Evolutionary conservation across 2,113 vertebrate genomes (phyloP).

Genomic region (Malurus elegans): DNA sequence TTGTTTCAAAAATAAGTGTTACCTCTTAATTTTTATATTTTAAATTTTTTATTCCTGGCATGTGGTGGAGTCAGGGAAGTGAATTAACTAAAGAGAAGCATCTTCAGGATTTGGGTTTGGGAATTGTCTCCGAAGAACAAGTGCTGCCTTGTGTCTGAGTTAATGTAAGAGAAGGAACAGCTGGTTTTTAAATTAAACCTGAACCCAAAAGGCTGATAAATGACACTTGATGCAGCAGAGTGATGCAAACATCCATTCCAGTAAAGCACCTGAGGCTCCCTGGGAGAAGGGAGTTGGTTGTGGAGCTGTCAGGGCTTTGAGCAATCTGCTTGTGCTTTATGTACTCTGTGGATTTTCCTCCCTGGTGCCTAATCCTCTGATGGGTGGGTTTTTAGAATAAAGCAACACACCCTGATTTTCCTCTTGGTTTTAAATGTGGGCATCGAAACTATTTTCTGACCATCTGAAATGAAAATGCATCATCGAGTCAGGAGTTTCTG

Average conservation of each 20-base stretch:
- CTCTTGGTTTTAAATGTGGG: background rate
- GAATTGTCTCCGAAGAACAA: background rate
- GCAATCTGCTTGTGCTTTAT: background rate
- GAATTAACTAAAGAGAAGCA: background rate
- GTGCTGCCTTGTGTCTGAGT: background rate
- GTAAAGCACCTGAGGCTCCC: background rate
- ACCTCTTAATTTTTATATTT: background rate
- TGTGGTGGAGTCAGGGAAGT: background rate
- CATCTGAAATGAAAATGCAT: background rate
- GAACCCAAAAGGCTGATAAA: background rate
- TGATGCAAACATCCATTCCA: background rate
- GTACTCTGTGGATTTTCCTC: background rate
- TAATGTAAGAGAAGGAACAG: background rate
- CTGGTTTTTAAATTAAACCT: background rate
- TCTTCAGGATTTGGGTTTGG: background rate
- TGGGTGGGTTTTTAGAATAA: background rate
- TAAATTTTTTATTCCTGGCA: background rate
- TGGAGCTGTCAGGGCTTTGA: background rate
- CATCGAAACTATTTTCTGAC: background rate
- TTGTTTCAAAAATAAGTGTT: background rate
- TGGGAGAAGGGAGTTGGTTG: background rate
- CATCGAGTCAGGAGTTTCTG: background rate
- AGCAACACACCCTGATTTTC: background rate
- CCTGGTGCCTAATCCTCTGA: background rate
- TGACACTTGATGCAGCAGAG: background rate